These are phyloP conservation scores for Latrodectus geometricus DNA, from an alignment of 1,140 invertebrate genomes.

Conservation along the genomic window DNA sequence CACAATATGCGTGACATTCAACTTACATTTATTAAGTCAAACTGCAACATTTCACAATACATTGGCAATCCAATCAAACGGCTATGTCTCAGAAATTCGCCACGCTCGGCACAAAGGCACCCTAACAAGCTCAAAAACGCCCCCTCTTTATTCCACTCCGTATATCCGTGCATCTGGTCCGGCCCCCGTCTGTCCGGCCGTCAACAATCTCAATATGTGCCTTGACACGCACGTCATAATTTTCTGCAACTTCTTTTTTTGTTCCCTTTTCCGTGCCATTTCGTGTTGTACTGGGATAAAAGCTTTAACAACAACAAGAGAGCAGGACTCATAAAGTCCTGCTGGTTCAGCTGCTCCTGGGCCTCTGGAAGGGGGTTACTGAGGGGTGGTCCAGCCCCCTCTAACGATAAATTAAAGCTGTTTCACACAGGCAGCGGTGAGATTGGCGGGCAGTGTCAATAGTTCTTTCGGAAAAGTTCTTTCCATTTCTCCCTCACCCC, in stretches of 20 bases:
- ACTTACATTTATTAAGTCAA: conserved; percentile 34
- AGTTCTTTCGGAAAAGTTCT: conserved; percentile 32
- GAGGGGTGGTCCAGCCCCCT: conserved; percentile 5
- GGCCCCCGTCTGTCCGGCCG: conserved; percentile 29
- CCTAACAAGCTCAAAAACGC: conserved; percentile 39
- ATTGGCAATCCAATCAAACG: conserved; percentile 47
- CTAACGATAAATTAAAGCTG: conserved; percentile 61
- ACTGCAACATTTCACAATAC: conserved; percentile 18
- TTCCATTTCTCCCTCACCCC: conserved; percentile 6
- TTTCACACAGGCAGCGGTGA: conserved; percentile 27
- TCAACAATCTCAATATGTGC: conserved; percentile 54
- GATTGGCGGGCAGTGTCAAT: conserved; percentile 45
- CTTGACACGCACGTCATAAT: conserved; percentile 42
- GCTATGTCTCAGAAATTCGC: conserved; percentile 16
- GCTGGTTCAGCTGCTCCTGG: conserved; percentile 46
- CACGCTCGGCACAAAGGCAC: conserved; percentile 16
- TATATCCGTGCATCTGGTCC: conserved; percentile 7
- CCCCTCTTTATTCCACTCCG: conserved; percentile 34
- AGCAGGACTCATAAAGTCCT: conserved; percentile 52
- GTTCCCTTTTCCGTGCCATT: conserved; percentile 6
- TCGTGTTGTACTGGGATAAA: conserved; percentile 30
- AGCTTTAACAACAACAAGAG: conserved; percentile 35
- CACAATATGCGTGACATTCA: not conserved
- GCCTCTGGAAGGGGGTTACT: not conserved
- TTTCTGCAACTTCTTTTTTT: conserved; percentile 16